A percentile compares a stretch with the other conserved stretches of the same genome.
These are phyloP conservation scores for Petaurus breviceps DNA, from an alignment of 2,113 vertebrate genomes.

Conservation along the genomic window DNA sequence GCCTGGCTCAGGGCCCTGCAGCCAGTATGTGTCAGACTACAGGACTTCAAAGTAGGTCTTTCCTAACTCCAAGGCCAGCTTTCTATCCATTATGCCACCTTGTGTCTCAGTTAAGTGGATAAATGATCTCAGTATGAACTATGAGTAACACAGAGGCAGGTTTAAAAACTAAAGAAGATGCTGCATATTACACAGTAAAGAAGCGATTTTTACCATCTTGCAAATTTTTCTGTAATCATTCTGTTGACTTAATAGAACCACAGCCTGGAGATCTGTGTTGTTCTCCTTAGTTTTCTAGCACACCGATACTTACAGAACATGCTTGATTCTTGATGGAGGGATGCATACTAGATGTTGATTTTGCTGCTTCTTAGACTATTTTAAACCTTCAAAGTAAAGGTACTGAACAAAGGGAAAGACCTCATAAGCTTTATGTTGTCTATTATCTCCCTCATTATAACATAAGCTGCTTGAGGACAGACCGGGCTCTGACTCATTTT, in stretches of 20 bases:
- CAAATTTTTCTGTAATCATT: neutral
- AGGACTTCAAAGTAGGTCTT: neutral
- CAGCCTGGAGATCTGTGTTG: neutral
- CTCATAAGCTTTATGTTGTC: neutral
- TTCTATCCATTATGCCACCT: neutral
- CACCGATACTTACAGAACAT: neutral
- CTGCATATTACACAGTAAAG: neutral
- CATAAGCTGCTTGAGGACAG: neutral
- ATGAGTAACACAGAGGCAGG: neutral
- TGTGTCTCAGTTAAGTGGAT: neutral
- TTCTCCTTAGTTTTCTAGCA: constrained; percentile 19
- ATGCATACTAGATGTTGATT: neutral
- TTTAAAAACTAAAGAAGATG: neutral
- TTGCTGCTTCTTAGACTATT: neutral
- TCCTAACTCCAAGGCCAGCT: neutral
- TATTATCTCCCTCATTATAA: neutral
- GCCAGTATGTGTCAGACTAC: neutral
- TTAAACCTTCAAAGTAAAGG: neutral
- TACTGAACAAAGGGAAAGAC: neutral
- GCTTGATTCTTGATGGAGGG: neutral
- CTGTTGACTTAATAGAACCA: constrained; percentile 19
- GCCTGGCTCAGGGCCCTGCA: neutral
- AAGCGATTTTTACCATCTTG: neutral
- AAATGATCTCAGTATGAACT: neutral
- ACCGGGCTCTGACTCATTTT: neutral